phyloP scores from a whole-genome alignment of 2,797 vertebrate species.

The Chanos chanos region DNA sequence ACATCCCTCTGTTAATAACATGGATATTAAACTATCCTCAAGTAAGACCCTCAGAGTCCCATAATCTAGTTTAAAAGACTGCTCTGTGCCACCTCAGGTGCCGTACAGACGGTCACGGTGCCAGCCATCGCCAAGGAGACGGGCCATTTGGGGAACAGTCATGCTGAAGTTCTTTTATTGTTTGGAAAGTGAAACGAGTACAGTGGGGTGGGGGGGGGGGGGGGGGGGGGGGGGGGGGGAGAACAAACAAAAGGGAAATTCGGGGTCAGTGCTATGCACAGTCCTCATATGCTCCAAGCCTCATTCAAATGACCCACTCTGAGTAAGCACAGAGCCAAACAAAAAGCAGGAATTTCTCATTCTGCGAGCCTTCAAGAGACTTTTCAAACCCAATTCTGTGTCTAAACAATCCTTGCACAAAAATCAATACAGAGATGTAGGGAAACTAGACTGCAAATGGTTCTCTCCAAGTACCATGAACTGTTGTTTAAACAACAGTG shows the following conservation, averaged over 20 bases:
- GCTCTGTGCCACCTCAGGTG: constrained; percentile 16
- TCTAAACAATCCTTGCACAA: too few relatives aligned
- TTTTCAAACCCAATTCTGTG: too few relatives aligned
- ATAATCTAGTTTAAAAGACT: constrained; percentile 10
- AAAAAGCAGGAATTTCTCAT: too few relatives aligned
- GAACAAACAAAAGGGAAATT: neutral
- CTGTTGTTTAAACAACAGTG: too few relatives aligned
- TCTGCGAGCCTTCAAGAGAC: too few relatives aligned
- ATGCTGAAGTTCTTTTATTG: neutral
- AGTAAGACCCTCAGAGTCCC: neutral
- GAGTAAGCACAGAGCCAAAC: too few relatives aligned
- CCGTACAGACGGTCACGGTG: neutral
- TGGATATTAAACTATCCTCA: neutral
- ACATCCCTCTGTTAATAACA: too few relatives aligned
- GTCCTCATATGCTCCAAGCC: neutral
- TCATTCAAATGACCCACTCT: neutral
- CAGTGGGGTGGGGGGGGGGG: neutral
- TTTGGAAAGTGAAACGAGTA: constrained; percentile 8
- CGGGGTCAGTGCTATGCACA: neutral
- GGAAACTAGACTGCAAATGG: too few relatives aligned
- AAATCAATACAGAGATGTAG: too few relatives aligned
- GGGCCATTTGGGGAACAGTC: neutral
- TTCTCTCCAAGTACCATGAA: too few relatives aligned
- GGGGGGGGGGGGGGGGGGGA: neutral
- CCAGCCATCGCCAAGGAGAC: constrained; percentile 27